Conservation (phyloP, 2,113 vertebrate species). For the Lethenteron reissneri region DNA sequence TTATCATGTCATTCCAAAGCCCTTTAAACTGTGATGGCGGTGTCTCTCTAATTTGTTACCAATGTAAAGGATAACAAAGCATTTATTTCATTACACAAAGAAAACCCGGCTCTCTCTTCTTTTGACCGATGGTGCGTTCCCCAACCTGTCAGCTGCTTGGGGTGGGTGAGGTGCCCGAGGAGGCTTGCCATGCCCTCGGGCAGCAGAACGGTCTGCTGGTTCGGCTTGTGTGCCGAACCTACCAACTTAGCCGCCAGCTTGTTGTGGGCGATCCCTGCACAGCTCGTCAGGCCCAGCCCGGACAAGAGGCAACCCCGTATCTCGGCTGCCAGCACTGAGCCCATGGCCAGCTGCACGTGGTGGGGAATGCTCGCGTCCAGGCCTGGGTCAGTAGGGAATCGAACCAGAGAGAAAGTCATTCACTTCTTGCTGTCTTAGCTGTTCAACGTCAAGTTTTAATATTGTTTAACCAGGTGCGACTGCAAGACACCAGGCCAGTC, state of each 20-base stretch:
- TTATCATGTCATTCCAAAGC: too few species aligned
- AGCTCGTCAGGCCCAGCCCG: constrained; percentile 2
- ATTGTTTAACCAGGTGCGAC: too few species aligned
- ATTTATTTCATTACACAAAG: too few species aligned
- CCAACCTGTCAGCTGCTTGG: constrained; percentile 3
- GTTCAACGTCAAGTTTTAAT: too few species aligned
- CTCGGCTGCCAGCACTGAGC: neutral
- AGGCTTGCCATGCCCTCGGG: constrained; percentile 3
- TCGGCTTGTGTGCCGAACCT: constrained; percentile 1
- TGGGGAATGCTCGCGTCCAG: neutral
- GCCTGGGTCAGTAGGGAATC: too few species aligned
- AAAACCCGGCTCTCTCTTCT: too few species aligned
- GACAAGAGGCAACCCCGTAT: neutral
- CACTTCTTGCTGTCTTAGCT: too few species aligned
- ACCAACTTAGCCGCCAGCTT: constrained; percentile 3
- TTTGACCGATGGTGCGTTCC: neutral
- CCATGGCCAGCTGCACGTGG: neutral
- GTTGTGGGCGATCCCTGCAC: neutral
- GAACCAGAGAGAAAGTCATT: too few species aligned
- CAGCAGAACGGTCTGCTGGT: constrained; percentile 1
- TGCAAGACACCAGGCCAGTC: too few species aligned
- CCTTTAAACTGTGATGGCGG: too few species aligned
- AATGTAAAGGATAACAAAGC: too few species aligned
- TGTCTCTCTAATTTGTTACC: too few species aligned
- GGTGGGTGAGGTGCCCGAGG: neutral